Evolutionary conservation across 1,140 invertebrate species (phyloP).

Genomic region (Colletes gigas): DNA sequence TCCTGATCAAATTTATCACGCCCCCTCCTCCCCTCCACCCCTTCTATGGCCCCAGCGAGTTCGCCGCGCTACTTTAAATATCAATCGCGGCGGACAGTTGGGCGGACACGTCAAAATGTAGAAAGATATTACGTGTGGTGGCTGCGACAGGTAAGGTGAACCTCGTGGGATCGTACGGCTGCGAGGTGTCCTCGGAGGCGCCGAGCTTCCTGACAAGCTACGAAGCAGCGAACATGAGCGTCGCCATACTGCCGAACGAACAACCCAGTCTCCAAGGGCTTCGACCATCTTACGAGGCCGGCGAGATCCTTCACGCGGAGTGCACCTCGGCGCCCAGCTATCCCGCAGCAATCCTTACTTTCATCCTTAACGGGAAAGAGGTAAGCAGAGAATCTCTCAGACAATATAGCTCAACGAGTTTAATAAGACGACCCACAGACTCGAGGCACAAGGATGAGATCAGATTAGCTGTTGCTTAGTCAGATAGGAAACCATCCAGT

Average conservation of each 20-base stretch:
- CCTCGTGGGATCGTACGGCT: conserved; percentile 82
- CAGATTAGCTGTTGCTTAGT: too few species aligned
- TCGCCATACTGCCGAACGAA: conserved; percentile 77
- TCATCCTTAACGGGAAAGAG: conserved; percentile 88
- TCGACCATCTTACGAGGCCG: conserved; percentile 84
- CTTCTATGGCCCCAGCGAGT: too few species aligned
- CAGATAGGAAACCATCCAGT: too few species aligned
- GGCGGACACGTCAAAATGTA: not conserved
- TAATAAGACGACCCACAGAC: too few species aligned
- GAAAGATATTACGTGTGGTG: not conserved
- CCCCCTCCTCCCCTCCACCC: not conserved
- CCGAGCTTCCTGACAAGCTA: conserved; percentile 82
- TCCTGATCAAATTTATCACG: conserved; percentile 25
- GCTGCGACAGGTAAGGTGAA: conserved; percentile 65
- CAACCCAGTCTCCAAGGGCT: conserved; percentile 73
- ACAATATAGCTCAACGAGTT: not conserved
- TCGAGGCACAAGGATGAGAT: too few species aligned
- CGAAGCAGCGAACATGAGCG: conserved; percentile 79
- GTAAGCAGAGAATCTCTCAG: conserved; percentile 79
- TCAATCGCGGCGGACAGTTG: conserved; percentile 15
- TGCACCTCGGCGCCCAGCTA: conserved; percentile 88
- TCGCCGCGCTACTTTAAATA: conserved; percentile 15
- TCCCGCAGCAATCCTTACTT: conserved; percentile 86
- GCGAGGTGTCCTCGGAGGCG: conserved; percentile 83
- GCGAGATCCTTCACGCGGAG: conserved; percentile 87